Percentiles rank a stretch among this genome's conserved stretches.
Evolutionary conservation across 1,140 invertebrate genomes (phyloP).

Genomic region (Oedothorax gibbosus): DNA sequence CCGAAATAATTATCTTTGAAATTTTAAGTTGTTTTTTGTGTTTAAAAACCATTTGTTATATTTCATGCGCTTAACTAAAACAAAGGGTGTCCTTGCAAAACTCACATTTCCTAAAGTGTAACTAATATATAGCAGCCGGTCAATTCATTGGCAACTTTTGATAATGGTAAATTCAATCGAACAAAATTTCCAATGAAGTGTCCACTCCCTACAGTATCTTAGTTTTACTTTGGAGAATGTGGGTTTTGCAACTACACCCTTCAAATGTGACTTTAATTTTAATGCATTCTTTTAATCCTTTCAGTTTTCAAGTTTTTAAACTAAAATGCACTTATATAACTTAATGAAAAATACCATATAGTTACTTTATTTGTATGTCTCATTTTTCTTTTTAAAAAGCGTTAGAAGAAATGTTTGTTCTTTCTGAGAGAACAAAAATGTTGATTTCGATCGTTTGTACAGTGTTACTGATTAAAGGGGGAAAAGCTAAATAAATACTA

Average conservation of each 20-base stretch:
- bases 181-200: too few species aligned
- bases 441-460: constrained; percentile 59
- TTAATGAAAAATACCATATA: background rate
- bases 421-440: constrained; percentile 49
- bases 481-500: constrained; percentile 59
- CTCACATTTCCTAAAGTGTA: too few species aligned
- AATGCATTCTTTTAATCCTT: background rate
- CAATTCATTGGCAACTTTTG: too few species aligned
- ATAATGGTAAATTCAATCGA: too few species aligned
- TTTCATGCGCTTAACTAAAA: too few species aligned
- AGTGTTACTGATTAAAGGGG: constrained; percentile 56
- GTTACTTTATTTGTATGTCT: background rate
- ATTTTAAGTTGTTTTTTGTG: too few species aligned
- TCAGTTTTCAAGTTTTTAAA: background rate
- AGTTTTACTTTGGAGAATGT: background rate
- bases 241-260: background rate
- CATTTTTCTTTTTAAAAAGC: too few species aligned
- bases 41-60: too few species aligned
- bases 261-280: background rate
- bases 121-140: too few species aligned
- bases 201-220: background rate
- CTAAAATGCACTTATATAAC: background rate
- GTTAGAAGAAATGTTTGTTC: constrained; percentile 21
- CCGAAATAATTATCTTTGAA: too few species aligned
- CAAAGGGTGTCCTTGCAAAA: too few species aligned